These are phyloP conservation scores for Papilio elwesi DNA, from an alignment of 2,888 invertebrate genomes.

Conservation along the genomic window DNA sequence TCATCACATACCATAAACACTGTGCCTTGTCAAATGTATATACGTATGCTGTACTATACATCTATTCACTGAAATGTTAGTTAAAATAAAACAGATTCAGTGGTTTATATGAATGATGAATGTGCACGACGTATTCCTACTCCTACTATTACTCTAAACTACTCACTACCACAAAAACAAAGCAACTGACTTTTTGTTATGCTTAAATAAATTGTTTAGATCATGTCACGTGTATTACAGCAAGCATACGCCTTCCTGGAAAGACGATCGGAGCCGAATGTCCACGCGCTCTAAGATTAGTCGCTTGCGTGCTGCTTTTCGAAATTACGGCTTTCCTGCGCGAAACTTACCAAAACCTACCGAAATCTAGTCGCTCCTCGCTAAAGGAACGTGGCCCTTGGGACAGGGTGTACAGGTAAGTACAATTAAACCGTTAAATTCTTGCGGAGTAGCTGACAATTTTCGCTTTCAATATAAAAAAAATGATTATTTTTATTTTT, in stretches of 20 bases:
- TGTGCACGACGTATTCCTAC: no score
- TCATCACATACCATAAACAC: no score
- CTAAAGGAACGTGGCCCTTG: slow-evolving; percentile 92
- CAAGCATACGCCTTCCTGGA: slow-evolving; percentile 86
- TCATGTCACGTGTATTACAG: slow-evolving; percentile 61
- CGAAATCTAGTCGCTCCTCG: slow-evolving; percentile 88
- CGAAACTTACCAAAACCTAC: slow-evolving; percentile 96
- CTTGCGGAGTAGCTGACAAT: slow-evolving; percentile 73
- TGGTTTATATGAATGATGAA: no score
- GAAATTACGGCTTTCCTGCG: slow-evolving; percentile 98
- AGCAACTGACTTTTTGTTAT: no score
- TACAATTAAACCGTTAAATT: slow-evolving; percentile 45
- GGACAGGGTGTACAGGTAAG: slow-evolving; percentile 91
- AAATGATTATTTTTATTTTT: slow-evolving; percentile 74
- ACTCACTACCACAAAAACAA: not conserved
- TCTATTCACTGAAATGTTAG: no score
- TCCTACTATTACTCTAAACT: no score
- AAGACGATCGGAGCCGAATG: slow-evolving; percentile 90
- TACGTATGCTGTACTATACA: no score
- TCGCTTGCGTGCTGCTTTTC: slow-evolving; percentile 96
- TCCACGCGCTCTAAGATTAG: slow-evolving; percentile 93
- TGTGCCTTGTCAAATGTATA: no score
- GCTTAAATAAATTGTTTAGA: no score
- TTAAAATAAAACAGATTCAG: no score
- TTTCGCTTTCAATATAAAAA: slow-evolving; percentile 67